Conservation (phyloP, 1,140 invertebrate species). For the Sminthurides bifidus region DNA sequence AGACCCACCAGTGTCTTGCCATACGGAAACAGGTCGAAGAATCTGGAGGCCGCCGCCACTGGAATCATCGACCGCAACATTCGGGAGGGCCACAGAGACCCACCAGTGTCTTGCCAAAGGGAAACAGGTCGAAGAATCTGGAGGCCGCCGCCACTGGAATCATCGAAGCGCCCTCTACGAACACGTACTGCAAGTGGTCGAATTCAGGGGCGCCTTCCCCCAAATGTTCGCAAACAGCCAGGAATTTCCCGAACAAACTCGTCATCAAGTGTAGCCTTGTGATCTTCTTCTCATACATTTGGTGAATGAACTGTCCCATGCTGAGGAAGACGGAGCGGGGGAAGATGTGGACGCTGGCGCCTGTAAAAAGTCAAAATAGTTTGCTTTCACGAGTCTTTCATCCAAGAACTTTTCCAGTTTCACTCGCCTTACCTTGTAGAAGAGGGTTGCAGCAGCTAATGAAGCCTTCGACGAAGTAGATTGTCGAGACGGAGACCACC, state of each 20-base stretch:
- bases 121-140: constrained; percentile 11
- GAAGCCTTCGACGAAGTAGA: neutral
- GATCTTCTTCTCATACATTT: neutral
- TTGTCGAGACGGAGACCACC: neutral
- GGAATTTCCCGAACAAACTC: neutral
- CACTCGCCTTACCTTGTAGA: neutral
- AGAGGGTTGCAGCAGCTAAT: neutral
- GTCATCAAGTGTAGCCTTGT: neutral
- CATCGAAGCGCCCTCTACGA: neutral
- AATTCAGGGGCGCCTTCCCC: neutral
- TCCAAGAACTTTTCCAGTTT: neutral
- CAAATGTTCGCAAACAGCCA: neutral
- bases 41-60: no score
- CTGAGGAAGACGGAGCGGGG: neutral
- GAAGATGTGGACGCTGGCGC: constrained; percentile 3
- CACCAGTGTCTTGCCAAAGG: neutral
- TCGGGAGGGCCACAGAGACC: neutral
- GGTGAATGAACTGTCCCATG: neutral
- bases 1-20: neutral
- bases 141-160: no score
- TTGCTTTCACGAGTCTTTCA: neutral
- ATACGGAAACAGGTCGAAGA: constrained; percentile 6
- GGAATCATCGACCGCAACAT: neutral
- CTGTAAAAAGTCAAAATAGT: neutral
- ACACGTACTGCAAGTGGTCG: neutral